Base-by-base conservation (phyloP, 2,888 invertebrate genomes). In the Rhaphigaster nebulosa region DNA sequence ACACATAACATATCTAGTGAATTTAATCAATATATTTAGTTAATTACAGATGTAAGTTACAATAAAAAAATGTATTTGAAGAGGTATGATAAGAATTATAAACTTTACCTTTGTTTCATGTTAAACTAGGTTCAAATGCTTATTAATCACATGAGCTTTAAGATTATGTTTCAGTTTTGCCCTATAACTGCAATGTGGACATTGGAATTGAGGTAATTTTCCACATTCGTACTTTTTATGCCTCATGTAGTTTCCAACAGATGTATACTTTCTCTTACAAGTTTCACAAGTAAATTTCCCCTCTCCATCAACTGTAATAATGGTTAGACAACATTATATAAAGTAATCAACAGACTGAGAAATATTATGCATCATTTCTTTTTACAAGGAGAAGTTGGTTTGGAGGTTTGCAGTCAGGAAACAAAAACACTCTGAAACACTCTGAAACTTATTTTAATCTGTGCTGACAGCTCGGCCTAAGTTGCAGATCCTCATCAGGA, bases 211-310 rank as follows among this genome's bases (percentile, higher is more conserved):
- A 5, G 94, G 94, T 38, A 93, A 93, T 91, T 93, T 93, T 52
- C 94, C 94, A 92, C 94, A 94, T 92, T 94, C 94, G 90, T 93
- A 93, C 90, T 93, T 93, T 91, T 93, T 92, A 92, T 94, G 94
- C 15, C 90, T 87, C 45, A 50, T n/a, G 12, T 45, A 84, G n/a
- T 45, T 84, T 84, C 84, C 84, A 45, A 84, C 3, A 41, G 41
- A 50, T n/a, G 84, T 45, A n/a, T 84, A 84, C 84, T 84, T 84
- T 50, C 84, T 41, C 15, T 15, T n/a, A 50, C 84, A 84, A n/a
- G n/a, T 18, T 50, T 26, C 45, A 45, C 84, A 84, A 45, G 26
- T 50, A 84, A 84, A 84, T 13, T 84, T 84, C 18, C 84, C 84
- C 8, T 84, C 84, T 41, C 84, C 45, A 50, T 50, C 41, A 26